These are phyloP conservation scores for Lathamus discolor DNA, from an alignment of 2,113 vertebrate species.

Conservation along the genomic window DNA sequence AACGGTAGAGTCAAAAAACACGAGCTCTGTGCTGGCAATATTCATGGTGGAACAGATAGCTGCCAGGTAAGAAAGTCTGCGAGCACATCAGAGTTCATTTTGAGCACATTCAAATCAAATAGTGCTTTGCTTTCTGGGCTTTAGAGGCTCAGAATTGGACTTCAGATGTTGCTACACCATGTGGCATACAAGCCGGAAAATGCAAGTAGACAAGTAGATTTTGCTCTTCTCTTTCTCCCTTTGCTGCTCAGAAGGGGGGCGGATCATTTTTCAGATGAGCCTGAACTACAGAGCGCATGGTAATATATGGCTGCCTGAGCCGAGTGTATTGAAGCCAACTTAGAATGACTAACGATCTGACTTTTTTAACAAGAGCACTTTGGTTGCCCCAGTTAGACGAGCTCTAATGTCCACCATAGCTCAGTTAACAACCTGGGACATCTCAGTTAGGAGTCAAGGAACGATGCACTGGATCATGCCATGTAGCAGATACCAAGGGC, in stretches of 20 bases:
- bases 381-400: neutral
- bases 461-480: neutral
- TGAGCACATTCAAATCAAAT: neutral
- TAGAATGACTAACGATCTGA: neutral
- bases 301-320: accelerated
- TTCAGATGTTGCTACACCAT: neutral
- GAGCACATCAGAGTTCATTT: neutral
- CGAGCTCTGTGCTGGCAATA: constrained; percentile 90
- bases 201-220: neutral
- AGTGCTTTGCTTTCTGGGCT: neutral
- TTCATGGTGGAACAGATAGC: constrained; percentile 86
- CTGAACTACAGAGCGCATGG: neutral
- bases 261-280: neutral
- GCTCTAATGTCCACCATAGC: neutral
- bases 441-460: neutral
- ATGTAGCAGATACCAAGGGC: neutral
- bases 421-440: neutral
- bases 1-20: constrained; percentile 75
- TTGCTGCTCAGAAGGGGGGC: neutral
- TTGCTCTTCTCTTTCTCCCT: neutral
- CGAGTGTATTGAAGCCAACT: neutral
- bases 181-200: neutral
- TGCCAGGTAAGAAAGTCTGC: constrained; percentile 84
- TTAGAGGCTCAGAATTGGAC: neutral
- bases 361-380: neutral